A percentile compares a stretch with the other conserved stretches of the same genome.
Conservation (phyloP, 2,113 vertebrate genomes). For the Lepisosteus osseus region DNA sequence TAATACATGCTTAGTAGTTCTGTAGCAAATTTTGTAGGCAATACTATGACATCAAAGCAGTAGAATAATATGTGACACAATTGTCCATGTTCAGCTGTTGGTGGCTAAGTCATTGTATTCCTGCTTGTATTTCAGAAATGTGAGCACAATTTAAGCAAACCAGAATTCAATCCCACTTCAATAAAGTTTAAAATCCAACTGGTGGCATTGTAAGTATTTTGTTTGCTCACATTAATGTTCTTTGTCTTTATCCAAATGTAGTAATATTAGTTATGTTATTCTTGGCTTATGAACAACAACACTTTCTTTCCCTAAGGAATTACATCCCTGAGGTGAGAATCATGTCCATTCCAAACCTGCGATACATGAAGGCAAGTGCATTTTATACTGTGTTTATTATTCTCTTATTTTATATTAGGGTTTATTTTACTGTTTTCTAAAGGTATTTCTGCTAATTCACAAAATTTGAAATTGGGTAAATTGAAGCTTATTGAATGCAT, state of each 20-base stretch:
- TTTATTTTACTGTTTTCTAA: background rate
- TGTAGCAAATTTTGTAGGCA: too few relatives aligned
- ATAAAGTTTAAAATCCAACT: conserved; percentile 99
- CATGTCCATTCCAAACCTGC: conserved; percentile 97
- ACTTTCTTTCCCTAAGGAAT: conserved; percentile 67
- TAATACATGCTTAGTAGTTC: too few relatives aligned
- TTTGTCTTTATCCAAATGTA: too few relatives aligned
- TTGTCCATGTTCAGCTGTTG: background rate
- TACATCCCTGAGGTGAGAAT: conserved; percentile 98
- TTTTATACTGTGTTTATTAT: background rate
- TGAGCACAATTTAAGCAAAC: conserved; percentile 98
- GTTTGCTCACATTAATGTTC: background rate
- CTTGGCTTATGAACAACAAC: background rate
- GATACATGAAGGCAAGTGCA: conserved; percentile 86
- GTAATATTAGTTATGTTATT: background rate
- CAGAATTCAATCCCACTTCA: conserved; percentile 97
- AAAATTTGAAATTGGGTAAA: conserved; percentile 4
- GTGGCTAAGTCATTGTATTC: conserved; percentile 2
- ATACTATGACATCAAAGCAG: too few relatives aligned
- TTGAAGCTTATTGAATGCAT: background rate
- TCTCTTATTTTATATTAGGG: background rate
- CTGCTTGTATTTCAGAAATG: conserved; percentile 75
- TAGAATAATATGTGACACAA: background rate
- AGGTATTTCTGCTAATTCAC: too few relatives aligned
- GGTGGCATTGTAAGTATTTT: conserved; percentile 90